Evolutionary conservation across 2,113 vertebrate species (phyloP).

Genomic region (Tragulus kanchil): DNA sequence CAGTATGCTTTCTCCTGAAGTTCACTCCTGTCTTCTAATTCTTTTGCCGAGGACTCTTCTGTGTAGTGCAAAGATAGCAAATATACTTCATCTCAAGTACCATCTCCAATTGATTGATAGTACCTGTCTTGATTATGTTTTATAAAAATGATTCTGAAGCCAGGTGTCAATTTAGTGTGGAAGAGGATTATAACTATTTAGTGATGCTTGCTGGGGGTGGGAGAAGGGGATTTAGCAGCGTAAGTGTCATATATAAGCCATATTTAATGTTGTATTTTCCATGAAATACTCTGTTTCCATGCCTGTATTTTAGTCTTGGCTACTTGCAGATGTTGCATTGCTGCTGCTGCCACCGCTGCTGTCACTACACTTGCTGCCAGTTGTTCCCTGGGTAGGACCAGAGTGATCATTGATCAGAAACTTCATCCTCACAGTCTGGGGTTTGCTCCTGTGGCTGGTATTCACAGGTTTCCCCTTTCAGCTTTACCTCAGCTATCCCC

Average conservation of each 20-base stretch:
- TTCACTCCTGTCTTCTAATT: conserved; percentile 49
- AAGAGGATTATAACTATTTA: neutral
- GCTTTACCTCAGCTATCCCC: neutral
- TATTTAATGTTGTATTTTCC: conserved; percentile 38
- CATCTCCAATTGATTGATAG: neutral
- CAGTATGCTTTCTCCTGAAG: conserved; percentile 56
- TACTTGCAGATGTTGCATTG: conserved; percentile 47
- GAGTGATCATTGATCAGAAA: conserved; percentile 34
- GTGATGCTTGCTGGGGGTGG: neutral
- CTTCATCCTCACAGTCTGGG: conserved; percentile 13
- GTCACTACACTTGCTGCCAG: conserved; percentile 17
- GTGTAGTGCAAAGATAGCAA: conserved; percentile 25
- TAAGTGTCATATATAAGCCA: neutral
- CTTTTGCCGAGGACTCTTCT: conserved; percentile 24
- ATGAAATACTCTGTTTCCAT: conserved; percentile 41
- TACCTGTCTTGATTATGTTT: conserved; percentile 39
- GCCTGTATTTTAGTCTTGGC: conserved; percentile 40
- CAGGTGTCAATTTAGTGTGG: neutral
- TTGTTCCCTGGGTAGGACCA: conserved; percentile 51
- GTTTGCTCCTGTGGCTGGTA: conserved; percentile 51
- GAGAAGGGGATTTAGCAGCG: neutral
- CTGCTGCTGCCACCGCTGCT: neutral
- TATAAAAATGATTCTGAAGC: conserved; percentile 31
- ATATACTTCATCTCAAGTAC: conserved; percentile 20
- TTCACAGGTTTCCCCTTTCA: conserved; percentile 51